Base-by-base conservation (phyloP, 2,888 invertebrate genomes). In the Strigamia transsilvanica region DNA sequence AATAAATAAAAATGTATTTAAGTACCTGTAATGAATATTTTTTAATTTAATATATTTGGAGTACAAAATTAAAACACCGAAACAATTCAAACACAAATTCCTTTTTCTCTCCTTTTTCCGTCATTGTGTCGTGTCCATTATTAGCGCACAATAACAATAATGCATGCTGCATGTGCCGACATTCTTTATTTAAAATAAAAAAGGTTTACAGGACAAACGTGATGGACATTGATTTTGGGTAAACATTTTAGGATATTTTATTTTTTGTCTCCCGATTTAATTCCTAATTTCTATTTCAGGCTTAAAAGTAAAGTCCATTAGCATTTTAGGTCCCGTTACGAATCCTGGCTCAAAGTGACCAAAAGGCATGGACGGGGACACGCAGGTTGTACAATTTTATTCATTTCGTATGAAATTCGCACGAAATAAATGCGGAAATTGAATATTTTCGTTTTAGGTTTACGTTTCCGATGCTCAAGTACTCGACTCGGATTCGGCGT, bases 221-320 rank as follows among this genome's bases (percentile, higher is more conserved):
- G 38, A 77, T 27, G 38, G 34, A 77, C 77, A 15, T 32, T 77
- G 77, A 27, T 56, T 56, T 56, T 56, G 56, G 56, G 56, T 56
- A 9, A 56, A 56, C n/a, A 4, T 56, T 56, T 56, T 18, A 56
- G 0, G 2, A 2, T 2, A 6, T 56, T 56, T 56, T 2, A 18
- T 56, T 4, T 18, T 18, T 18, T 56, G 4, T 18, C 9, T 18
- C 21, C 10, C 10, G 5, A 56, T 56, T 18, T 6, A n/a, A 15
- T 46, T 46, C 1, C 7, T 56, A n/a, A 38, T 38, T 38, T 56
- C 21, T 18, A 5, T 56, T 56, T 7, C 56, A 56, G 56, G 9
- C 56, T 56, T 56, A 56, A 56, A 56, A 56, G 18, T 56, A 56
- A 56, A 56, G 56, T 56, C 56, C 56, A 56, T 56, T 56, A 56